phyloP scores from a whole-genome alignment of 2,797 vertebrate genomes.

The Lepus townsendii region DNA sequence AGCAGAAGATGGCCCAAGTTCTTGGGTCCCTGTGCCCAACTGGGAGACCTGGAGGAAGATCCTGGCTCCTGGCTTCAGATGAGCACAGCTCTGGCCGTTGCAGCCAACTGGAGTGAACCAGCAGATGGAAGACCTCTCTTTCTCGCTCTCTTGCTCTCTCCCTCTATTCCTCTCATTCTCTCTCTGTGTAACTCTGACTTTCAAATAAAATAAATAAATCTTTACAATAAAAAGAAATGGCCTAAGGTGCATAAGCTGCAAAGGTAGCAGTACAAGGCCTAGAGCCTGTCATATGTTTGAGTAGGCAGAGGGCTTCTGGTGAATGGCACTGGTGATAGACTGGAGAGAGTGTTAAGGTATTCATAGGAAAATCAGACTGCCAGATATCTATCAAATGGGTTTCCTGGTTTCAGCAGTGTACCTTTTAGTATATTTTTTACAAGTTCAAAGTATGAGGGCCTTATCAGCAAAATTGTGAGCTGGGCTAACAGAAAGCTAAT shows the following conservation, averaged over 20 bases:
- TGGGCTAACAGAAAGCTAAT: conserved; percentile 87
- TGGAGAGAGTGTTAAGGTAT: conserved; percentile 88
- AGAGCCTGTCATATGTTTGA: conserved; percentile 82
- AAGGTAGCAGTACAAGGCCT: conserved; percentile 57
- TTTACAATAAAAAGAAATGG: no score
- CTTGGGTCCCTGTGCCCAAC: no score
- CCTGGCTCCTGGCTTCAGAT: no score
- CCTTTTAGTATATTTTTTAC: conserved; percentile 88
- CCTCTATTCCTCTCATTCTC: no score
- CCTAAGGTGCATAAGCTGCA: conserved; percentile 88
- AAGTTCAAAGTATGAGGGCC: conserved; percentile 92
- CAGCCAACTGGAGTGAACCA: no score
- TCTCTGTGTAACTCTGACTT: no score
- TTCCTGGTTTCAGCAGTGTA: conserved; percentile 92
- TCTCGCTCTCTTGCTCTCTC: no score
- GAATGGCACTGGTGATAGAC: conserved; percentile 88
- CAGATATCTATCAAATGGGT: conserved; percentile 91
- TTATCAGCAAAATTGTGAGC: conserved; percentile 89
- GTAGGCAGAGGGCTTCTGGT: conserved; percentile 89
- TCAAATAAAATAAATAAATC: no score
- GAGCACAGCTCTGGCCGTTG: no score
- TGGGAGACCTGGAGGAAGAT: no score
- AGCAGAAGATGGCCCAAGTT: no score
- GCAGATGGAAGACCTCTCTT: no score
- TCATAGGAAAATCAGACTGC: conserved; percentile 84